Conservation (phyloP, 37 sponge, comb jelly and placozoan genomes). For the Ephydatia muelleri region DNA sequence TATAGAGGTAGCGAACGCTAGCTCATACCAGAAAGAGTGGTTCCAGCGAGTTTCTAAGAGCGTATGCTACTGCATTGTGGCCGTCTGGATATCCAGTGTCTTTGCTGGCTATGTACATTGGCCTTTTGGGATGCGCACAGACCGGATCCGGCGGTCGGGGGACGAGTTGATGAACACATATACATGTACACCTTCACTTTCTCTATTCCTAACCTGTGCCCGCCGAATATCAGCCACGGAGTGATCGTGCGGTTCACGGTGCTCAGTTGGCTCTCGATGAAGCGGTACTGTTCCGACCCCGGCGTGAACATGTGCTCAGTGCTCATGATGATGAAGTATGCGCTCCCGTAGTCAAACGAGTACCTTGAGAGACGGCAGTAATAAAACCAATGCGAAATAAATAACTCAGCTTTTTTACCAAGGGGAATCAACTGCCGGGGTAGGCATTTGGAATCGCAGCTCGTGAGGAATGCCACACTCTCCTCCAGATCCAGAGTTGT, state of each 20-base stretch:
- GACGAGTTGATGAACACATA: neutral
- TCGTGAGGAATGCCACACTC: constrained; percentile 79
- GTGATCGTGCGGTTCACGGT: constrained; percentile 49
- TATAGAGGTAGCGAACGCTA: neutral
- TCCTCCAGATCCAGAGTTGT: constrained; percentile 58
- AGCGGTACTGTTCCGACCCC: constrained; percentile 39
- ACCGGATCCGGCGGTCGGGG: neutral
- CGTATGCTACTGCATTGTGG: constrained; percentile 17
- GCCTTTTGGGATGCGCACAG: neutral
- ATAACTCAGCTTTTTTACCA: constrained; percentile 24
- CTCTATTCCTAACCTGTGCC: constrained; percentile 34
- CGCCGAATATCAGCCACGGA: constrained; percentile 68
- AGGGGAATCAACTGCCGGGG: constrained; percentile 35
- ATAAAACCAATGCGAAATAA: neutral
- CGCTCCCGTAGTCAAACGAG: constrained; percentile 44
- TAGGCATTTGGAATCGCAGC: constrained; percentile 65
- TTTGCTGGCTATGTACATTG: constrained; percentile 52
- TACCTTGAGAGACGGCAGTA: neutral
- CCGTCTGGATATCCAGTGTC: neutral
- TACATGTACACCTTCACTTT: neutral
- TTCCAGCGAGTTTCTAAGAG: constrained; percentile 22
- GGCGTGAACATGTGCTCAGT: constrained; percentile 60
- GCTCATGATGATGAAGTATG: constrained; percentile 65
- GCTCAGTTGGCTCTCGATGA: constrained; percentile 35
- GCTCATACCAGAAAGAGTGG: constrained; percentile 36